A percentile compares a stretch with the other conserved stretches of the same genome.
Conservation (phyloP, 30 jellyfish, hydroid and myxozoan species). For the Aurelia aurita complex sp. Pacific region DNA sequence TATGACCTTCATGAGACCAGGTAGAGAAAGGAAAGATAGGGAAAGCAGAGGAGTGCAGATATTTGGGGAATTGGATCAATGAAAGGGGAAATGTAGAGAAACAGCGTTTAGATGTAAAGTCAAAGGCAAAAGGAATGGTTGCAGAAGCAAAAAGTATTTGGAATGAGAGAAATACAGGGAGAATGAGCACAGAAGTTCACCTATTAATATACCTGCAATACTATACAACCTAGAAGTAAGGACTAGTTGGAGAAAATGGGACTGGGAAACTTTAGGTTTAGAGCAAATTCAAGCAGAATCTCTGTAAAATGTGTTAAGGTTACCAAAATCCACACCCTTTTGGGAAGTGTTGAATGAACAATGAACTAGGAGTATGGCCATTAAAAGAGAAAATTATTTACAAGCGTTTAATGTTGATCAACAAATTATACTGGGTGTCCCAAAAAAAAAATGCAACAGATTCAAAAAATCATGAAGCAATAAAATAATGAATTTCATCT, state of each 20-base stretch:
- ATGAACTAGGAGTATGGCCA: neutral
- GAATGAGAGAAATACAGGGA: neutral
- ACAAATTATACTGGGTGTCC: too few species aligned
- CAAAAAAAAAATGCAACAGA: too few species aligned
- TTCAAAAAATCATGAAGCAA: too few species aligned
- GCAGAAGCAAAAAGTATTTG: slow-evolving; percentile 17
- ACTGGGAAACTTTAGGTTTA: slow-evolving; percentile 2
- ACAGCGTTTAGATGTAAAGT: neutral
- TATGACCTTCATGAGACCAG: neutral
- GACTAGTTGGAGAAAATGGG: neutral
- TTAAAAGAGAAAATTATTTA: too few species aligned
- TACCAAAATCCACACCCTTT: slow-evolving; percentile 14
- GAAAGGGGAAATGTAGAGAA: slow-evolving; percentile 7
- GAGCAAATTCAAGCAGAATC: slow-evolving; percentile 20
- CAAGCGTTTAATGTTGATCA: too few species aligned
- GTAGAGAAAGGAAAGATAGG: slow-evolving; percentile 20
- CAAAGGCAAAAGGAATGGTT: neutral
- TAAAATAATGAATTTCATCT: too few species aligned
- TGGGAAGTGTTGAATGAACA: slow-evolving; percentile 23
- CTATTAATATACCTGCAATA: slow-evolving; percentile 19
- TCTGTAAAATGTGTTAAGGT: neutral
- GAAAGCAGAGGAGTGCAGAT: slow-evolving; percentile 14
- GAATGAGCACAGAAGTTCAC: slow-evolving; percentile 1
- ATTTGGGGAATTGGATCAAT: slow-evolving; percentile 1
- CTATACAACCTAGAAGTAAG: slow-evolving; percentile 12